Conservation (phyloP, 1,140 invertebrate genomes). For the Anastrepha ludens region DNA sequence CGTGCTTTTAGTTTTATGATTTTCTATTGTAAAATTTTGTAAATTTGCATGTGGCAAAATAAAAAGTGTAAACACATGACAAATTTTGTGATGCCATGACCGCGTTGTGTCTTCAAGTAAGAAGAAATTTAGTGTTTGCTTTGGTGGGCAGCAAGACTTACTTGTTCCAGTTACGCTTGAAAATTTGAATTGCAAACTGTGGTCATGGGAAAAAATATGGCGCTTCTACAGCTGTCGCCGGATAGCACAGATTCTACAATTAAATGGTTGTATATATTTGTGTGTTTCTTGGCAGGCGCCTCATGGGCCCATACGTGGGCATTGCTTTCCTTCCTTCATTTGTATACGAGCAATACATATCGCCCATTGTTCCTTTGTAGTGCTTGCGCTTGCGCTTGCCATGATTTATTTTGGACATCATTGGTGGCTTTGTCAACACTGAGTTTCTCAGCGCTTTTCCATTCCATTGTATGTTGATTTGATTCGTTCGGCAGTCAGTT, state of each 20-base stretch:
- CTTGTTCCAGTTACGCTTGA: constrained; percentile 58
- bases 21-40: background rate
- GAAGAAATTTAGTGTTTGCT: background rate
- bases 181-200: constrained; percentile 50
- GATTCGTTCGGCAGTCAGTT: constrained; percentile 45
- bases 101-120: background rate
- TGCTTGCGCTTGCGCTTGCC: constrained; percentile 27
- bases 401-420: constrained; percentile 50
- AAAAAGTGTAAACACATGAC: constrained; percentile 57
- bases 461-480: constrained; percentile 43
- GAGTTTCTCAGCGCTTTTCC: constrained; percentile 10
- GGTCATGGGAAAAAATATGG: constrained; percentile 45
- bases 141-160: constrained; percentile 53
- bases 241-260: background rate
- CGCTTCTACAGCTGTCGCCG: background rate
- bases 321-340: background rate
- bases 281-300: constrained; percentile 15
- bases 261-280: background rate
- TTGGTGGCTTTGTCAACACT: constrained; percentile 41
- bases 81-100: constrained; percentile 47
- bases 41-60: constrained; percentile 55
- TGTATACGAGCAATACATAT: background rate
- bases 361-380: constrained; percentile 41
- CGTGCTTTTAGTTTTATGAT: background rate
- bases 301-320: background rate